Evolutionary conservation across 2,797 vertebrate species (phyloP), one percentile per base, ranked within the genome.

Genomic region (Geotrypetes seraphini): DNA sequence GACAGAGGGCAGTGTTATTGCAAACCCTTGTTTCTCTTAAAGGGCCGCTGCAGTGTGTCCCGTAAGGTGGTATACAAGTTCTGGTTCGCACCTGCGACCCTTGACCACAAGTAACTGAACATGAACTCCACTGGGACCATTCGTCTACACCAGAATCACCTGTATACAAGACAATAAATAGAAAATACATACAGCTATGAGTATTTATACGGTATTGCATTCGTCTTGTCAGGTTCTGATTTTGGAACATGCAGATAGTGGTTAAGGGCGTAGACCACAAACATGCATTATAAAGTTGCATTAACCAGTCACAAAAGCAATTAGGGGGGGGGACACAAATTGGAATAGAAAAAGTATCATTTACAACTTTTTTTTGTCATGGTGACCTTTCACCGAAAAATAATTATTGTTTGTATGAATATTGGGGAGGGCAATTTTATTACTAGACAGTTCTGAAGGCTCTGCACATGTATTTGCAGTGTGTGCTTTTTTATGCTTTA

Each of bases 21-120:
- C 96, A 99, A 96, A 97, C 89, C 93, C 96, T 96, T 89, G 96
- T 96, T 91, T 99, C 96, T 97, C 96, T 97, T 97, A 99, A 97
- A 82, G 96, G 96, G 90, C 93, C 93, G 90, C 82, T 92, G 94
- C 96, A 99, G 92, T 96, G 92, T 81, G 91, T 93, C 92, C 96
- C 94, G 77, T 96, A 97, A 89, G 96, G 90, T 89, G 92, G 89
- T 90, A 94, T 86, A 91, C 96, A 99, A 88, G 96, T 91, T 97
- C 94, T 97, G 85, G 94, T 96, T 94, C 96, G 94, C 92, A 99
- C 96, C 92, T 97, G 96, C 92, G 91, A 97, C 90, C 96, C 96
- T 93, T 97, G 92, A 91, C 94, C 91, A 86, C 96, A 99, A 86
- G 94, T 94, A 82, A 99, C 96, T 83, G 96, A 97, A 89, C 96